Base-by-base conservation (phyloP, 2,888 invertebrate species). In the Lamellibrachia columna region DNA sequence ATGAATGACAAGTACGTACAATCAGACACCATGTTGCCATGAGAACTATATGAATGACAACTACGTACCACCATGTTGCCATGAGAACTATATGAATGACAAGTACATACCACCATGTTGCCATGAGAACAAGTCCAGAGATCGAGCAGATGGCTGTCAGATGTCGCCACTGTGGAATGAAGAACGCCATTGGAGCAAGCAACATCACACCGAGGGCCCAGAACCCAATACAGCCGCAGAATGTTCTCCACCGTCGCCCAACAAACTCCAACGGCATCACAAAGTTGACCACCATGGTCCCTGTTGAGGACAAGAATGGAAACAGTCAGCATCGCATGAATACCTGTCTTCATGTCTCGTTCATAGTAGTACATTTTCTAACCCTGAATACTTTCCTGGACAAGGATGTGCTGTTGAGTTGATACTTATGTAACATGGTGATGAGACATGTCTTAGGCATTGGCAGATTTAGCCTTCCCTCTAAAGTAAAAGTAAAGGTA, bases 191-290 rank as follows among this genome's bases (percentile, higher is more conserved):
- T 3, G 95, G 93, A 7, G 95, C 95, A 7, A 96, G 94, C 0
- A 94, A 94, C 95, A 95, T 95, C 53, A 96, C 93, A 2, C 96
- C 96, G 11, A 95, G 94, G 8, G 96, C 95, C 96, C 96, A 96
- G 93, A 96, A 95, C 3, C 96, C 96, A 91, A 96, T 94, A 94
- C 95, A 95, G 53, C 96, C 96, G 94, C 96, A 96, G 94, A 96
- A 95, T 9, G 96, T 96, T 90, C 96, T 93, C 96, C 96, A 96
- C 91, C 94, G 93, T 11, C 95, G 95, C 15, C 95, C 95, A 15
- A 96, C 95, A 93, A 96, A 95, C 94, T 96, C 96, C 93, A 96
- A 92, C 1, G 96, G 96, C 15, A 96, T 94, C n/a, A 96, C 95
- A 95, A 96, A 96, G 93, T 96, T 96, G 7, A 95, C 95, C 11